A percentile compares a stretch with the other conserved stretches of the same genome.
Conservation (phyloP, 1,140 invertebrate genomes). For the Zaprionus capensis region DNA sequence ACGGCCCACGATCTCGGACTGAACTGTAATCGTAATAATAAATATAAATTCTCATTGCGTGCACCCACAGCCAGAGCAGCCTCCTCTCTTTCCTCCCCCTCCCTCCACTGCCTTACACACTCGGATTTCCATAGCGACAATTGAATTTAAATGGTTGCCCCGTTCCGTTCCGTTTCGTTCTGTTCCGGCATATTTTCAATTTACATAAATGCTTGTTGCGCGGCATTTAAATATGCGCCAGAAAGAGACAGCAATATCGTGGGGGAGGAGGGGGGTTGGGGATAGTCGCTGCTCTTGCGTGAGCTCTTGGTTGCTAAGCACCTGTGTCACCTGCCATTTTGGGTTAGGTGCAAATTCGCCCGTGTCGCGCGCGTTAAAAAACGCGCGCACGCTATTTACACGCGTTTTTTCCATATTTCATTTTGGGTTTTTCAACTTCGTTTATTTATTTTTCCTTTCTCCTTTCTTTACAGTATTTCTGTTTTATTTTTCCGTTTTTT, state of each 20-base stretch:
- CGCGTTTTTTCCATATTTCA: conserved; percentile 71
- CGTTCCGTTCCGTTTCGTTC: conserved; percentile 15
- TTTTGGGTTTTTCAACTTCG: conserved; percentile 54
- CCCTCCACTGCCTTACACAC: conserved; percentile 6
- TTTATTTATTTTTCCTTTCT: conserved; percentile 32
- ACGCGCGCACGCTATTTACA: conserved; percentile 58
- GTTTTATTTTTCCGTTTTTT: conserved; percentile 22
- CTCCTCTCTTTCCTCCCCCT: not conserved
- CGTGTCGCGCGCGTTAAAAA: conserved; percentile 35
- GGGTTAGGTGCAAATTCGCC: conserved; percentile 64
- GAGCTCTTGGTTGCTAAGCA: conserved; percentile 45
- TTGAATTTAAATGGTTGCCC: conserved; percentile 77
- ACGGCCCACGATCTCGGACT: conserved; percentile 55
- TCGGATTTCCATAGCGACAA: conserved; percentile 64
- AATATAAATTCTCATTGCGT: conserved; percentile 70
- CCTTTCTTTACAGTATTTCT: not conserved
- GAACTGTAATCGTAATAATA: conserved; percentile 64
- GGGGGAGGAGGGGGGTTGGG: not conserved
- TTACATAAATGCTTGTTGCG: conserved; percentile 81
- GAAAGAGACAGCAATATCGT: conserved; percentile 5
- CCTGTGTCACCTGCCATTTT: conserved; percentile 52
- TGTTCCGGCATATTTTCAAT: conserved; percentile 74
- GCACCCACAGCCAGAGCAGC: conserved; percentile 32
- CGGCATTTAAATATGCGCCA: conserved; percentile 66
- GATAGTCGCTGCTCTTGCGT: not conserved